Base-by-base conservation (phyloP, 2,888 invertebrate species). In the Metacarcinus magister region DNA sequence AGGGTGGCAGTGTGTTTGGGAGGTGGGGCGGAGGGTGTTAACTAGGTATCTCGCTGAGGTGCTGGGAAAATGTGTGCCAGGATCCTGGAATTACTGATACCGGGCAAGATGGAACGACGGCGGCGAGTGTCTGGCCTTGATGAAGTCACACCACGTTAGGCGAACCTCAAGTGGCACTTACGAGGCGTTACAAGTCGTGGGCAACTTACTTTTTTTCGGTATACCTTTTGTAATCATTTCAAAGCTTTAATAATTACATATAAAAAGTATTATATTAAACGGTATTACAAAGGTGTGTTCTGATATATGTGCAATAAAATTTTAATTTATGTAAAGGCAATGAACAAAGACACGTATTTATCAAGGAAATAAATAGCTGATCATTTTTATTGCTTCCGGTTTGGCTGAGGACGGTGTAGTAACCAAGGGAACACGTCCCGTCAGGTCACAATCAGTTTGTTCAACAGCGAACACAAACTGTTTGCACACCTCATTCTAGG, bases 1-100 rank as follows among this genome's bases (percentile, higher is more conserved):
- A 82, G 82, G 82, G 82, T 8, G 28, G 82, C 82, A 82, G 82
- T 82, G 82, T 82, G 82, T 82, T 82, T 82, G 82, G 82, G 82
- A 28, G 82, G 82, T 82, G 82, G 82, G 82, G 82, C 82, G 82
- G 82, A 82, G 82, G 82, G 82, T 82, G 82, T 82, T 82, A 82
- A 82, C 82, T 82, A 32, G 82, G 82, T 82, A 28, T 82, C 82
- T 28, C 82, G 82, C 82, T 28, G 32, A 82, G 82, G 32, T 28
- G 82, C 32, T 82, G 82, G 82, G 82, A 82, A 82, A 82, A 82
- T 82, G 82, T 82, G 82, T 32, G 82, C 32, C 82, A 23, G 82
- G 82, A 82, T 28, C 82, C 82, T 7, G 32, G 82, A 82, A 82
- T 82, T 82, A 82, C 82, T 82, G 82, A 82, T 82, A 82, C 82